Base-by-base conservation (phyloP, 2,888 invertebrate species). In the Electrophaes corylata region DNA sequence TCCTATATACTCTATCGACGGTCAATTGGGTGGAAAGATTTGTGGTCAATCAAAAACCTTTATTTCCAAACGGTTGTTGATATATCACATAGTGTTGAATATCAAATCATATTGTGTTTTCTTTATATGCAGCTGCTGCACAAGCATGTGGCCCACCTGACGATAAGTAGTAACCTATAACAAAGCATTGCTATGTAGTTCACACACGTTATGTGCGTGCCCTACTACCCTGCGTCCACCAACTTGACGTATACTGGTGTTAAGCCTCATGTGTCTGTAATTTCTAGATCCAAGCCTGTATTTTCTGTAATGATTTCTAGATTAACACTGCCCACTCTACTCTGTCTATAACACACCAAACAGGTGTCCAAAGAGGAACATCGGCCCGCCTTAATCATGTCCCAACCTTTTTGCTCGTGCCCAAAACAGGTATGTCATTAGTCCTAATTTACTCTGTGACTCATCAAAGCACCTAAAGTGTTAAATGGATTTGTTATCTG, bases 381-480 rank as follows among this genome's bases (percentile, higher is more conserved):
- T 10, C 40, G 44, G n/a, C 57, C 39, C 51, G 44, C 49, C 40
- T 19, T 6, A 41, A 14, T 37, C 65, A 45, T 66, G 65, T 66
- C 50, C 18, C n/a, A 3, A 44, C 48, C 55, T 50, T 63, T 60
- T 66, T 66, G 37, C 56, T 66, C 59, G 37, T 18, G 23, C 3
- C 12, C 16, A 16, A 20, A 51, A 51, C 57, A 66, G 65, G 65
- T 66, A 37, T 31, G 5, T n/a, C 33, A 66, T 66, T 62, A 63
- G 54, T 66, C 14, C 59, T 60, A 43, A 62, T 66, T 61, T 59
- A 54, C 51, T 44, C 23, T 35, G 40, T 61, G 51, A 55, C 23
- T 48, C 45, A 45, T 60, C 51, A 56, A 56, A 57, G 54, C 37
- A 57, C 35, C 6, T 40, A 16, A 39, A 23, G 12, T 50, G 23